phyloP scores from a whole-genome alignment of 1,140 invertebrate species.

The Drosophila varians region DNA sequence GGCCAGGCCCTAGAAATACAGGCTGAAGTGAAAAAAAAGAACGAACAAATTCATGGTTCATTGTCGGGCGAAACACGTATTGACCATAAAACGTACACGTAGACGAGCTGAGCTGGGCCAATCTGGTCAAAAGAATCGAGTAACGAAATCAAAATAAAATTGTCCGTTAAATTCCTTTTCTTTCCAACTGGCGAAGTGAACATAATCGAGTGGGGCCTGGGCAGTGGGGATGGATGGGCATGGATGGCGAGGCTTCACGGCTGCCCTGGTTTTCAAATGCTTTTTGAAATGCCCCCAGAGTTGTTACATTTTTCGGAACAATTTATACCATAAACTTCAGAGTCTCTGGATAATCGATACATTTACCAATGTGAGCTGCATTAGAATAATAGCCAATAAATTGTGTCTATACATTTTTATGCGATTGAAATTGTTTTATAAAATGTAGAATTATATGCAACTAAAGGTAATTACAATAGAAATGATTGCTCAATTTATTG shows the following conservation, averaged over 20 bases:
- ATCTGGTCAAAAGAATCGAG: conserved; percentile 34
- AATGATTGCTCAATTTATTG: no score
- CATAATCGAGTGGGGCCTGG: conserved; percentile 15
- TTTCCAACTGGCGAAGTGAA: conserved; percentile 7
- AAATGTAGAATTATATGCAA: no score
- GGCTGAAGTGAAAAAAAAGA: background rate
- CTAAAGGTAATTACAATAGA: no score
- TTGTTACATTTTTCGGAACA: background rate
- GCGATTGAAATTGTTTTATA: no score
- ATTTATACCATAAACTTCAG: conserved; percentile 8
- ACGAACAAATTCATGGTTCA: conserved; percentile 21
- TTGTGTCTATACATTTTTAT: background rate
- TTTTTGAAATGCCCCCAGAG: conserved; percentile 12
- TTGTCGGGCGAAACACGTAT: conserved; percentile 56
- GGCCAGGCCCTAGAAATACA: conserved; percentile 5
- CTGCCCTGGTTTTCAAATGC: conserved; percentile 25
- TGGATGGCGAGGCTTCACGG: background rate
- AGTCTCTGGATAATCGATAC: no score
- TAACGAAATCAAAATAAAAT: conserved; percentile 50
- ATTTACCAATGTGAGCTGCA: no score
- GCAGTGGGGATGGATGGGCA: background rate
- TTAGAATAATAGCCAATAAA: no score
- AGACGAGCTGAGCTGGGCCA: conserved; percentile 25
- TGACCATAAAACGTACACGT: conserved; percentile 68
- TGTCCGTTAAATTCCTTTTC: conserved; percentile 42